Percentiles rank a stretch among this genome's conserved stretches.
Conservation (phyloP, 2,797 vertebrate genomes). For the Jordanella pulchra region DNA sequence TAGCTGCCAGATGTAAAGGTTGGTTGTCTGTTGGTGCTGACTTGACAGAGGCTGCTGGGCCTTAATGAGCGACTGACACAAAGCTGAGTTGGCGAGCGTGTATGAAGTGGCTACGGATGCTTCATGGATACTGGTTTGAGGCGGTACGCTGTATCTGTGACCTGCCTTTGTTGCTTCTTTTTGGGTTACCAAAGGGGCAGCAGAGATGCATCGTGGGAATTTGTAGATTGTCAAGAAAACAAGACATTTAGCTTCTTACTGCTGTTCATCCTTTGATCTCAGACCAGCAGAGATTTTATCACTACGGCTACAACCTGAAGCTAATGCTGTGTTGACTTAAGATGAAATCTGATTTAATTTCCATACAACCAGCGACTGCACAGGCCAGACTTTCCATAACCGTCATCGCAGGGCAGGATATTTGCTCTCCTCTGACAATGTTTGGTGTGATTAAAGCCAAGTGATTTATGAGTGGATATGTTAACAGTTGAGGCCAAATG, state of each 20-base stretch:
- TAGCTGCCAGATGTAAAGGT: too few species aligned
- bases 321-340: slow-evolving; percentile 18
- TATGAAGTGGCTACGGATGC: too few species aligned
- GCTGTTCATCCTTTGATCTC: slow-evolving; percentile 44
- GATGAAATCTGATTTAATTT: slow-evolving; percentile 24
- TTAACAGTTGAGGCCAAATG: slow-evolving; percentile 34
- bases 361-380: background rate
- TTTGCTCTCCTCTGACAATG: background rate
- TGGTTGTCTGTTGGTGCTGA: too few species aligned
- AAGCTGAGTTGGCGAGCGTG: too few species aligned
- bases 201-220: too few species aligned
- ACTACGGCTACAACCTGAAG: slow-evolving; percentile 1
- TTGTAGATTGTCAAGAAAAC: background rate
- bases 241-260: background rate
- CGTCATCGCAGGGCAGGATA: slow-evolving; percentile 16
- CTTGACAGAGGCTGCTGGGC: too few species aligned
- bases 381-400: slow-evolving; percentile 11
- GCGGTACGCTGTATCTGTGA: too few species aligned
- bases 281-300: slow-evolving; percentile 13
- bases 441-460: slow-evolving; percentile 32
- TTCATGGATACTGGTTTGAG: too few species aligned
- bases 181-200: background rate
- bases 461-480: slow-evolving; percentile 19
- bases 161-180: too few species aligned
- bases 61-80: too few species aligned